Evolutionary conservation across 2,797 vertebrate species (phyloP), one percentile per base, ranked within the genome.

Genomic region (Gymnocypris eckloni): DNA sequence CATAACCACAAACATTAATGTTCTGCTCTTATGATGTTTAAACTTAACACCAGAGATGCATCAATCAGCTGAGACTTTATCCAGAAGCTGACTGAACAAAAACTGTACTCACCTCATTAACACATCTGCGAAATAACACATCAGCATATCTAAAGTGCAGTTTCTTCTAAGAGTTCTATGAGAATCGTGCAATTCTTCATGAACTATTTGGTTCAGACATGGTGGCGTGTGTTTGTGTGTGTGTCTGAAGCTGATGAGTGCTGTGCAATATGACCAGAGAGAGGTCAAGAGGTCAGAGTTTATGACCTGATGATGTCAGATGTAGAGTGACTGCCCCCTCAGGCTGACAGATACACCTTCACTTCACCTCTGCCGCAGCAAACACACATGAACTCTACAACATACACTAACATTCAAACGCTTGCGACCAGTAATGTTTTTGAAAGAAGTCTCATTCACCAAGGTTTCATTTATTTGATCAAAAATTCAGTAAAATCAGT

Each of bases 301-400:
- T 82, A 71, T 84, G 91, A 92, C 91, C 91, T 92, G 89, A 93
- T 93, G 85, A 86, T 88, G 94, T 89, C 92, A 91, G 54, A 80
- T 87, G 94, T 94, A 91, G 90, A 91, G 89, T 90, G 92, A 90
- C 84, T 41, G 80, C 67, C 61, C 39, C 86, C 92, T 93, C 90
- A 50, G 59, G 87, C 86, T 90, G 89, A 91, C 89, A 91, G 87
- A 81, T 87, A 75, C 69, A 86, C 87, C 77, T 77, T 88, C 59
- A 72, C 66, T 73, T 83, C 70, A 89, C 70, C 83, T 88, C 59
- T 71, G 50, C 54, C 13, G 5, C 28, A 39, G 10, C 43, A 75
- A 70, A 87, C 72, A 76, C 52, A 56, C 72, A 81, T 72, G 50
- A 37, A 79, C 61, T 64, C 70, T 5, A 81, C 25, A 16, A 37